Evolutionary conservation across 2,797 vertebrate species (phyloP), one percentile per base, ranked within the genome.

Genomic region (Siniperca scherzeri): DNA sequence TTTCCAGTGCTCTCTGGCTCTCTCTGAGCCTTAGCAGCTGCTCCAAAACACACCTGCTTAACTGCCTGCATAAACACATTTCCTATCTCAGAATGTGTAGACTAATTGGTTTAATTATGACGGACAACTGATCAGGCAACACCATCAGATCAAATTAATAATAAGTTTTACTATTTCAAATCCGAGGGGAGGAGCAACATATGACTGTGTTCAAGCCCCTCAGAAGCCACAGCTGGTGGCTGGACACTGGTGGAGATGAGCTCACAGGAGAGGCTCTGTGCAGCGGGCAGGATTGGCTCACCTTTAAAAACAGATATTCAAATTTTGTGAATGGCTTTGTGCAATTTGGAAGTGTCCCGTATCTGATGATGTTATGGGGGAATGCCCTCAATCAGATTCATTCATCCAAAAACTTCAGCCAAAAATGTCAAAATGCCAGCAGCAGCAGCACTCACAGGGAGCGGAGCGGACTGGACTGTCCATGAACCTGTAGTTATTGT

Each of bases 41-140:
- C 72, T 68, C 22, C 22, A 79, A 48, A 77, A 70, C 55, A 70
- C 46, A 81, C 17, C 36, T 36, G 53, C 57, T 55, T 48, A 80
- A 74, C 40, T 16, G 55, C 52, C 78, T 36, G 16, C 9, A 19
- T 48, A 50, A 48, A 36, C 36, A 36, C 5, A 36, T 36, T 36
- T 5, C 7, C 5, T 36, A 36, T 36, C 36, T 5, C 27, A 67
- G 44, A 50, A 80, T 44, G 48, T 61, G 61, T 70, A 68, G 72
- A 44, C 64, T 36, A 56, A 71, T 80, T 74, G 19, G 27, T 70
- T 79, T 85, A 70, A 33, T 70, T 64, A 36, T 78, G 77, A 80
- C 76, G 13, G 52, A 81, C 52, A 60, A 59, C 55, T 61, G 22
- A 38, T 70, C 21, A 52, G 0, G 0, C 30, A 70, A 67, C 61